A percentile compares a stretch with the other conserved stretches of the same genome.
Conservation (phyloP, 2,888 invertebrate species). For the Tetragnatha montana region DNA sequence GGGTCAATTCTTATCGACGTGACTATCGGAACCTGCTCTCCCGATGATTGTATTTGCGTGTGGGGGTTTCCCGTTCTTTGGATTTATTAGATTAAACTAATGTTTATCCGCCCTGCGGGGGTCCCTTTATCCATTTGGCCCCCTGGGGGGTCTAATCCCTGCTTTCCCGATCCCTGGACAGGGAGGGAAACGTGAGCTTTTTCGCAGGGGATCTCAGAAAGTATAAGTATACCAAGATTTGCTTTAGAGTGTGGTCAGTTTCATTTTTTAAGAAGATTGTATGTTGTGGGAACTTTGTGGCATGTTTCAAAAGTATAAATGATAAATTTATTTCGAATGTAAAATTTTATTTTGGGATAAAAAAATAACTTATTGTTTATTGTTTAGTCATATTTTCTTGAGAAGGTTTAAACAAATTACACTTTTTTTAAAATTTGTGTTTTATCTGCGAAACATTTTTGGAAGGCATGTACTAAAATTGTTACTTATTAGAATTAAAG, state of each 20-base stretch:
- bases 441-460: too few relatives aligned
- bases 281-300: too few relatives aligned
- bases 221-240: background rate
- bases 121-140: slow-evolving; percentile 25
- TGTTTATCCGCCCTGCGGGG: slow-evolving; percentile 54
- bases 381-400: too few relatives aligned
- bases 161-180: background rate
- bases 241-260: background rate
- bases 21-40: slow-evolving; percentile 56
- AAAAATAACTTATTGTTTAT: too few relatives aligned
- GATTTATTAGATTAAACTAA: slow-evolving; percentile 65
- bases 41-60: slow-evolving; percentile 64
- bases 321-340: too few relatives aligned
- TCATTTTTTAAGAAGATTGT: too few relatives aligned
- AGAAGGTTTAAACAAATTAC: too few relatives aligned
- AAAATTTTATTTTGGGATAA: too few relatives aligned
- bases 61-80: slow-evolving; percentile 31
- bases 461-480: too few relatives aligned
- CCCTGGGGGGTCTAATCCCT: slow-evolving; percentile 29
- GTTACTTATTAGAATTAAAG: too few relatives aligned
- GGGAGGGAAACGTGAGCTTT: background rate
- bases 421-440: too few relatives aligned
- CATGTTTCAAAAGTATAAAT: too few relatives aligned
- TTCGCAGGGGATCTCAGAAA: background rate
- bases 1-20: slow-evolving; percentile 43